Percentiles rank a stretch among this genome's conserved stretches.
Conservation (phyloP, 2,797 vertebrate genomes). For the Decapterus maruadsi region DNA sequence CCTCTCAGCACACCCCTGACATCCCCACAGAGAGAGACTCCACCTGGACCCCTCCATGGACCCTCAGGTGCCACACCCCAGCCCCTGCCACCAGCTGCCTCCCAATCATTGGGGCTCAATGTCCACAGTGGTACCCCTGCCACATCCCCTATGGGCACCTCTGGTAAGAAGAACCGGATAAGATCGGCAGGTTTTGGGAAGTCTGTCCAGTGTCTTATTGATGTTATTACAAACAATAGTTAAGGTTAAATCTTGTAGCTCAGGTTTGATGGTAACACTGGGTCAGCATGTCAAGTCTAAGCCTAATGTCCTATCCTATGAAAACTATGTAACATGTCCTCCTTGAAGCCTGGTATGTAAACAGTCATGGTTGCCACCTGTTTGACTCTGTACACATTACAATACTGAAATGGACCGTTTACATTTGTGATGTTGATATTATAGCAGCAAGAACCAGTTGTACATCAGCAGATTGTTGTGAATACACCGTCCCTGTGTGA, state of each 20-base stretch:
- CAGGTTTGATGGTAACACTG: constrained; percentile 24
- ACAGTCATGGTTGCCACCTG: constrained; percentile 5
- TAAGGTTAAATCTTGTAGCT: not conserved
- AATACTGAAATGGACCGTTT: constrained; percentile 24
- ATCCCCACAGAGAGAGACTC: constrained; percentile 97
- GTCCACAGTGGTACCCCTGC: constrained; percentile 96
- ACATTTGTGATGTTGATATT: constrained; percentile 29
- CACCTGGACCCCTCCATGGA: constrained; percentile 92
- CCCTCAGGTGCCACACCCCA: constrained; percentile 88
- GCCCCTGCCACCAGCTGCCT: constrained; percentile 88
- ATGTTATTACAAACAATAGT: not conserved
- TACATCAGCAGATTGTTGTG: constrained; percentile 37
- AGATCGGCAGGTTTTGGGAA: not conserved
- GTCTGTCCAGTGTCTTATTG: too few relatives aligned
- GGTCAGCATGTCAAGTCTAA: not conserved
- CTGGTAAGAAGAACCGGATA: constrained; percentile 87
- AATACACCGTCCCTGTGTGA: constrained; percentile 44
- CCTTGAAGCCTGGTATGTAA: constrained; percentile 2
- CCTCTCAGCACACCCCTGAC: constrained; percentile 96
- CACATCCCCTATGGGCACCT: constrained; percentile 96
- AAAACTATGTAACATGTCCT: not conserved
- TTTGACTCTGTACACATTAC: not conserved
- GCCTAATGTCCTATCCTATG: not conserved
- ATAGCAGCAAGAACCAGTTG: constrained; percentile 17
- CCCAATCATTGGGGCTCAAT: constrained; percentile 92